Percentiles rank a stretch among this genome's conserved stretches.
phyloP scores from a whole-genome alignment of 2,888 invertebrate species.

The Anodontia alba region DNA sequence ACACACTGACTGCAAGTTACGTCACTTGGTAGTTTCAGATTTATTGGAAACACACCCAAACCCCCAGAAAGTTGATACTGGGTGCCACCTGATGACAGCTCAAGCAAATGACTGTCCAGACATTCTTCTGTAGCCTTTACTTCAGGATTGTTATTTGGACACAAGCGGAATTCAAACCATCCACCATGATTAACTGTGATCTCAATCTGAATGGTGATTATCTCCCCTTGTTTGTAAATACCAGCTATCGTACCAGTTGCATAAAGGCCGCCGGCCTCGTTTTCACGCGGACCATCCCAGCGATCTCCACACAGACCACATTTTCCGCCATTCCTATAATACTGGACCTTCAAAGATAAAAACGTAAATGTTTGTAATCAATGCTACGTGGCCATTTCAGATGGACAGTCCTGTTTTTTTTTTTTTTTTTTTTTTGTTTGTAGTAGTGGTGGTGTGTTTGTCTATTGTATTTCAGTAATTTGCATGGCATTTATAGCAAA shows the following conservation, averaged over 20 bases:
- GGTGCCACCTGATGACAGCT: background rate
- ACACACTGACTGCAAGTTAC: constrained; percentile 18
- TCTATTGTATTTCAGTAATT: too few species aligned
- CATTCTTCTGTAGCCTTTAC: constrained; percentile 63
- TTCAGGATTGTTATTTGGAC: constrained; percentile 58
- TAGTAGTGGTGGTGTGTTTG: too few species aligned
- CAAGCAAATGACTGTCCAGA: constrained; percentile 58
- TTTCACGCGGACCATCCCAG: constrained; percentile 83
- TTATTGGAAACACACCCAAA: background rate
- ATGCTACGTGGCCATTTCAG: too few species aligned
- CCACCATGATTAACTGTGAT: constrained; percentile 81
- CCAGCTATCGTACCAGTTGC: constrained; percentile 72
- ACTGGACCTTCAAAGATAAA: constrained; percentile 50
- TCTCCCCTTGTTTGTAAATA: constrained; percentile 70
- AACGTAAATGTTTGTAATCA: too few species aligned
- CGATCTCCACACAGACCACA: constrained; percentile 97
- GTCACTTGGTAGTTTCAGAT: background rate
- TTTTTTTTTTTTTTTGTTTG: too few species aligned
- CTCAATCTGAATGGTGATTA: constrained; percentile 71
- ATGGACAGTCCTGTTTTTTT: too few species aligned
- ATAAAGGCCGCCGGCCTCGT: constrained; percentile 79
- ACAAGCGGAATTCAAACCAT: constrained; percentile 80
- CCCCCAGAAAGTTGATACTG: constrained; percentile 6
- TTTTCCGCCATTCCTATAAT: constrained; percentile 86
- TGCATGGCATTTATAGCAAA: too few species aligned